Evolutionary conservation across 2,113 vertebrate genomes (phyloP).

Genomic region (Antechinus stuartii): DNA sequence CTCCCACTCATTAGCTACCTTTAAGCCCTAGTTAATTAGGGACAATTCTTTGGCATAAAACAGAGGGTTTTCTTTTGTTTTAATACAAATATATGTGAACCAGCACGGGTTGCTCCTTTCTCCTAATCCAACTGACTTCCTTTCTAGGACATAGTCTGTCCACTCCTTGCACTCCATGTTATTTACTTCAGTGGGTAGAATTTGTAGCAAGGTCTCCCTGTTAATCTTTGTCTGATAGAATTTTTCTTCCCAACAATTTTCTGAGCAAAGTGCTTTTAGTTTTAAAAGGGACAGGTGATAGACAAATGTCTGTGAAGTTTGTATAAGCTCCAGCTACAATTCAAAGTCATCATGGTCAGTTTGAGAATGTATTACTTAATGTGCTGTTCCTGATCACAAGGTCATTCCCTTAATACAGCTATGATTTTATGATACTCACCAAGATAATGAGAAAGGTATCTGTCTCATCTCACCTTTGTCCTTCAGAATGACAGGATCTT

Average conservation of each 20-base stretch:
- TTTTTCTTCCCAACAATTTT: constrained; percentile 36
- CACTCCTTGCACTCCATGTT: background rate
- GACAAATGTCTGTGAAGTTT: background rate
- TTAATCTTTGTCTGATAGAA: constrained; percentile 54
- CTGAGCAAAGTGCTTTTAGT: constrained; percentile 43
- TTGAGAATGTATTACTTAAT: background rate
- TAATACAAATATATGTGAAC: background rate
- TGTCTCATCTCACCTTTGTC: background rate
- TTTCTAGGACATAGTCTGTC: background rate
- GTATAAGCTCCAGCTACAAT: too few species aligned
- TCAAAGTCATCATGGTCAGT: background rate
- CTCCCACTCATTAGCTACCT: constrained; percentile 9
- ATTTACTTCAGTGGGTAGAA: constrained; percentile 25
- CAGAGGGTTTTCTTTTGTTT: constrained; percentile 57
- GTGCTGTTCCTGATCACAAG: background rate
- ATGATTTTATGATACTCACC: background rate
- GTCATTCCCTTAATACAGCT: background rate
- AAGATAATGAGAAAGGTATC: background rate
- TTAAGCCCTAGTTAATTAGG: constrained; percentile 36
- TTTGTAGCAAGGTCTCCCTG: constrained; percentile 35
- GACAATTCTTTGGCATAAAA: constrained; percentile 17
- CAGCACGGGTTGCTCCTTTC: constrained; percentile 53
- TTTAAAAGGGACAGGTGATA: constrained; percentile 45
- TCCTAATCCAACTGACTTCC: constrained; percentile 36
- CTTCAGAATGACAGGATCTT: background rate